Percentiles rank a stretch among this genome's conserved stretches.
Conservation (phyloP, 2,113 vertebrate genomes). For the Uria lomvia region DNA sequence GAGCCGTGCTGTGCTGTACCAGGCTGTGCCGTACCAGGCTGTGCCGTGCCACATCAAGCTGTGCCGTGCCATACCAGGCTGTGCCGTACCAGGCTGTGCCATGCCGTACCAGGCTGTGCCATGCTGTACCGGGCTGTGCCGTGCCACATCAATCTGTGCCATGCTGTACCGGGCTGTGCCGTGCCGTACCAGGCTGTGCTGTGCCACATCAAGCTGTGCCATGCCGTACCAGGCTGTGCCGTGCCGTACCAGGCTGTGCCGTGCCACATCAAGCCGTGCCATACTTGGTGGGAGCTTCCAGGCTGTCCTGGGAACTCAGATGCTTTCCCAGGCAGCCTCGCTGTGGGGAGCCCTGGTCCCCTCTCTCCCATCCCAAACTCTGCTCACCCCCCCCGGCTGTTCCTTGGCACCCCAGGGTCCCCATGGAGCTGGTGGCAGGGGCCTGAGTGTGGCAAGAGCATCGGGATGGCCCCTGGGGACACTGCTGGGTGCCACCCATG, state of each 20-base stretch:
- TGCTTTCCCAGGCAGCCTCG: neutral
- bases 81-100: no score
- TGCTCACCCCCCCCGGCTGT: neutral
- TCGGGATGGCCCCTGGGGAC: fast-evolving
- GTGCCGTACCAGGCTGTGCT: fast-evolving
- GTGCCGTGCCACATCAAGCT: neutral
- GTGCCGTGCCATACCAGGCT: fast-evolving
- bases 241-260: neutral
- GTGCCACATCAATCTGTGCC: no score
- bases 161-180: no score
- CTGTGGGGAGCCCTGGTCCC: neutral
- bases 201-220: neutral
- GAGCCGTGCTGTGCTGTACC: no score
- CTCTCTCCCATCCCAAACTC: neutral
- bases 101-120: neutral
- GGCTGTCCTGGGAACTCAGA: neutral
- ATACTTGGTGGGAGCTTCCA: neutral
- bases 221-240: neutral
- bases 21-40: neutral
- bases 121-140: neutral
- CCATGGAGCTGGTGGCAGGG: neutral
- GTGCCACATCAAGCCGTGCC: neutral
- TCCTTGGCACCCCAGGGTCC: neutral
- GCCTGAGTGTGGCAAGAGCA: neutral
- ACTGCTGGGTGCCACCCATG: fast-evolving